Percentiles rank a stretch among this genome's conserved stretches.
These are phyloP conservation scores for Scaptomyza reducta DNA, from an alignment of 2,888 invertebrate species.

Conservation along the genomic window DNA sequence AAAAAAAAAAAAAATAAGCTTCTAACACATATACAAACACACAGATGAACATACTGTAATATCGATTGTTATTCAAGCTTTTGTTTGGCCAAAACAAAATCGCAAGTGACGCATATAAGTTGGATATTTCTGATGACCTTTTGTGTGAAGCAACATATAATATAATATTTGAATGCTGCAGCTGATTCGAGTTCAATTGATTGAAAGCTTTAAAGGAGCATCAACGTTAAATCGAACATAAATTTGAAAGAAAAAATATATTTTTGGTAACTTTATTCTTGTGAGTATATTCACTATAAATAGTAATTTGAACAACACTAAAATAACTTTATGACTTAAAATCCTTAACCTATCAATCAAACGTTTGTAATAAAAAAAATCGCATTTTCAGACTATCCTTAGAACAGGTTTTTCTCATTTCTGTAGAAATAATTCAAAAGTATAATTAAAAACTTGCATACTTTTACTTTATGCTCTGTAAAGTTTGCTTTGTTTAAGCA, in stretches of 20 bases:
- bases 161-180: background rate
- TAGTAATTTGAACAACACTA: too few relatives aligned
- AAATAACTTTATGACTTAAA: too few relatives aligned
- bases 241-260: too few relatives aligned
- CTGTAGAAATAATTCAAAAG: background rate
- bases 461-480: background rate
- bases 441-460: background rate
- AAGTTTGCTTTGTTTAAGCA: background rate
- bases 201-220: background rate
- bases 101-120: conserved; percentile 38
- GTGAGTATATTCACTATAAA: too few relatives aligned
- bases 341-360: too few relatives aligned
- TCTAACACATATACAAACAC: conserved; percentile 8
- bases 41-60: conserved; percentile 2
- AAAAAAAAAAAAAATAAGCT: conserved; percentile 30
- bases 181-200: conserved; percentile 9
- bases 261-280: too few relatives aligned
- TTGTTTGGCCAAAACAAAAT: conserved; percentile 38
- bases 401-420: background rate
- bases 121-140: conserved; percentile 44
- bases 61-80: conserved; percentile 58
- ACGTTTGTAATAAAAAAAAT: too few relatives aligned
- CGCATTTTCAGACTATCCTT: too few relatives aligned
- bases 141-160: conserved; percentile 7
- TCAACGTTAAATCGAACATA: too few relatives aligned